Evolutionary conservation across 1,140 invertebrate species (phyloP), one percentile per base, ranked within the genome.

Genomic region (Protaetia brevitarsis): DNA sequence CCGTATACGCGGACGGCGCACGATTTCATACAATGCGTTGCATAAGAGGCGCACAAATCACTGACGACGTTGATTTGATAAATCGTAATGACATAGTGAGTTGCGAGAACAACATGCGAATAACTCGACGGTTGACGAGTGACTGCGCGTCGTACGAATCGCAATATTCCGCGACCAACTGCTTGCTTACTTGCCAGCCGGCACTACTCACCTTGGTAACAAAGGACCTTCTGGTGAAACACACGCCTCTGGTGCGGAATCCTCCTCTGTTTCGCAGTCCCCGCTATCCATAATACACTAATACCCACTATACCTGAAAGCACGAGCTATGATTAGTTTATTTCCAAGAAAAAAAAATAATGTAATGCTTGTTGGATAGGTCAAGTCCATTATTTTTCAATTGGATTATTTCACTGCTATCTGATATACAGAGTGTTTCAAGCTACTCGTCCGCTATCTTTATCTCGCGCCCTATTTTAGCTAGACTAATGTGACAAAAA

Each of bases 201-300:
- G 65, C n/a, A n/a, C n/a, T 41, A 69, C 71, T 72, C 66, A 76
- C 74, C 73, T 76, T 68, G 74, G 72, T 63, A 73, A 69, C 65
- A 69, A 51, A 45, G 69, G 68, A 26, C 70, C 72, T 41, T 71
- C 74, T 13, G 74, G 74, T 21, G 73, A 75, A 10, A 75, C 74
- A 68, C 74, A 76, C 65, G 72, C 68, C 69, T 76, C 74, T 68
- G 73, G 73, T 56, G 74, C 71, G 10, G 73, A 75, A 69, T 76
- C 74, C 34, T 74, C 73, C 64, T 76, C 74, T 19, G 74, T 76
- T 58, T 76, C 74, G 68, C 71, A 73, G 41, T 75, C 73, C 7
- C 73, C 72, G 65, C 70, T 76, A 28, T 74, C 74, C 71, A 74
- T 75, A 36, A 19, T 51, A 51, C n/a, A n/a, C 26, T 51, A 51